Base-by-base conservation (phyloP, 1,140 invertebrate genomes). In the Drosophila orena region DNA sequence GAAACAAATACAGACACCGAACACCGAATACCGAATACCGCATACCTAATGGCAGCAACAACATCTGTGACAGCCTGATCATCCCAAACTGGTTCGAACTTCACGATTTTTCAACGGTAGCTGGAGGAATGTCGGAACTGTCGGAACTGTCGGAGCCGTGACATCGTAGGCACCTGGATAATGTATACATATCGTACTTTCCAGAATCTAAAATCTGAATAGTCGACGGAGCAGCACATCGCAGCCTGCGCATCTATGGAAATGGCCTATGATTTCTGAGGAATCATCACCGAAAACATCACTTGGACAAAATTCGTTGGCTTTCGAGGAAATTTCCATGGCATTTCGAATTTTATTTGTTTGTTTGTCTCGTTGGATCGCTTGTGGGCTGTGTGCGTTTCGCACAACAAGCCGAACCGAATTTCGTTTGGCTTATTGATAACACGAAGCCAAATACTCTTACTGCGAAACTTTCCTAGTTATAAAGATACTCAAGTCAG, bases 301-400 rank as follows among this genome's bases (percentile, higher is more conserved):
- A 68, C 54, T 64, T 60, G 66, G 49, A 58, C 65, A 70, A 64
- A 59, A 64, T 78, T 81, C 53, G 60, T 69, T 53, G 37, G 24
- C 49, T 59, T 66, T 72, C 73, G 55, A 61, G 84, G 79, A 84
- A 88, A 83, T 88, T 88, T 88, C 83, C 83, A 89, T 79, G 78
- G 79, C 79, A 61, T 86, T 70, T 86, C 66, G 79, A 77, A 79
- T 76, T 79, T 79, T 88, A 77, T 88, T 83, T 88, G 84, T 89
- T 88, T 88, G 84, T 83, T 88, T 88, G 83, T 79, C 79, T 69
- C 64, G 64, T 40, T 55, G 35, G 42, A 35, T 52, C 34, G 65
- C 49, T 72, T 80, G 65, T 81, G 55, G 42, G 24, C 47, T 35
- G 69, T 66, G 61, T 69, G 59, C 44, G 55, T 65, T 75, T 50